Base-by-base conservation (phyloP, 2,113 vertebrate species). In the Ailuropoda melanoleuca region DNA sequence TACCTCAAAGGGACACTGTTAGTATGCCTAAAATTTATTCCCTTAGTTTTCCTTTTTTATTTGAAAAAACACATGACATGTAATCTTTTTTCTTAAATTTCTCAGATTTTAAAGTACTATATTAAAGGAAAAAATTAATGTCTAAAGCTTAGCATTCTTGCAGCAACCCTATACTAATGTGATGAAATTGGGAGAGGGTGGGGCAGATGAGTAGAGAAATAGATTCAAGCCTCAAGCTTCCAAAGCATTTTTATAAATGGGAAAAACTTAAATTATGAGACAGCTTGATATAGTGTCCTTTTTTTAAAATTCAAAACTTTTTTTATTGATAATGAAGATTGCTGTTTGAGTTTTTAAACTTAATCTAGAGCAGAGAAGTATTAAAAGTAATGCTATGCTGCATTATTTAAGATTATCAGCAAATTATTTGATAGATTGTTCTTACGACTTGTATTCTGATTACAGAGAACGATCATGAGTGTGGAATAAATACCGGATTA, bases 401-500 rank as follows among this genome's bases (percentile, higher is more conserved):
- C 98, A 97, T 98, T 98, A 96, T 98, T 98, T 98, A 97, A 98
- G 92, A 98, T 97, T 97, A 98, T 98, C 94, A 97, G 97, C 98
- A 68, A 97, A 98, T 98, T 98, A 98, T 98, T 99, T 99, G 98
- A 97, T 98, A 99, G 98, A 97, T 98, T 98, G 99, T 98, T 99
- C 98, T 99, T 97, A 98, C 97, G 97, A 98, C 98, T 98, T 99
- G 98, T 99, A 97, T 98, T 97, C 97, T 96, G 96, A 98, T 98
- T 98, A 98, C 98, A 98, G 98, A 99, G 97, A 99, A 99, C 97
- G 98, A 98, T 98, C 98, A 98, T 98, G 96, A 97, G 95, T 98
- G 98, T 98, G 99, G 98, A 99, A 99, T 99, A 99, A 99, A 99
- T 98, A 98, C 98, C 98, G 98, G 98, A 98, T 99, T 98, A 98